Evolutionary conservation across 1,140 invertebrate species (phyloP).

Genomic region (Gryllus bimaculatus): DNA sequence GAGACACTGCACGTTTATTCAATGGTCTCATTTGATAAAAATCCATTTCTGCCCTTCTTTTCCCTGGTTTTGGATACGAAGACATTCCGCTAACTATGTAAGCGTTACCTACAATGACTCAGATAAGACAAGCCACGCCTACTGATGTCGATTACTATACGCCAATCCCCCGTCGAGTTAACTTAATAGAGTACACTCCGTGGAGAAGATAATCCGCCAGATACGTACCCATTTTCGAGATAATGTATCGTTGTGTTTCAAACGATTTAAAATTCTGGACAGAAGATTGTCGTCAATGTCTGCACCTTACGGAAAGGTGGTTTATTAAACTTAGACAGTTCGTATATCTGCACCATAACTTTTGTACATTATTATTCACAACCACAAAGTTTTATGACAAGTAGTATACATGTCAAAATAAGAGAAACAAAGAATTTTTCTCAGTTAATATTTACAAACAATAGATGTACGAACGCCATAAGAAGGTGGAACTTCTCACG

Average conservation of each 20-base stretch:
- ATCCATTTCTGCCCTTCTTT: neutral
- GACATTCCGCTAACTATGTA: neutral
- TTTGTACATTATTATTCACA: neutral
- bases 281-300: neutral
- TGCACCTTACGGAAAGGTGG: neutral
- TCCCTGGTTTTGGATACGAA: neutral
- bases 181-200: too few relatives aligned
- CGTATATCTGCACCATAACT: neutral
- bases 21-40: slow-evolving; percentile 17
- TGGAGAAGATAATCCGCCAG: too few relatives aligned
- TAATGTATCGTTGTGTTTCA: neutral
- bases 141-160: neutral
- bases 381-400: neutral
- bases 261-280: neutral
- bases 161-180: too few relatives aligned
- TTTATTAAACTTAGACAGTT: neutral
- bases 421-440: neutral
- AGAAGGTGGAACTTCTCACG: neutral
- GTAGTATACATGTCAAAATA: neutral
- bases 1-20: slow-evolving; percentile 19
- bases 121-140: slow-evolving; percentile 3
- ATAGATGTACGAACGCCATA: neutral
- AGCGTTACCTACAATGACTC: neutral
- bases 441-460: neutral
- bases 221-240: neutral